Evolutionary conservation across 2,797 vertebrate species (phyloP).

Genomic region (Columba guinea): DNA sequence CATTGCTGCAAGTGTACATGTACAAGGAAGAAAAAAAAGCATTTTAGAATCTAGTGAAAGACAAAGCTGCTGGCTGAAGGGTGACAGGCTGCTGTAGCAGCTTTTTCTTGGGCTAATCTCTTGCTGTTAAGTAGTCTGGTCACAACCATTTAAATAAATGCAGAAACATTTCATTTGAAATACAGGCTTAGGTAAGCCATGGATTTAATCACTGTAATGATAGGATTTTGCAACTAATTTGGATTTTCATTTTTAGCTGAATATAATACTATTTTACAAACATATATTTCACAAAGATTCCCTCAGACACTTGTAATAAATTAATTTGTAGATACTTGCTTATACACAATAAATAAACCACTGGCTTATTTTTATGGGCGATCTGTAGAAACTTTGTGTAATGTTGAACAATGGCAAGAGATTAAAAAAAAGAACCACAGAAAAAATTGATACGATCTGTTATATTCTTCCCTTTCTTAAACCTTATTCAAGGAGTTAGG

Average conservation of each 20-base stretch:
- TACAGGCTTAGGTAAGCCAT: background rate
- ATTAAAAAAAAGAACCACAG: background rate
- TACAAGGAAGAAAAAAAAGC: background rate
- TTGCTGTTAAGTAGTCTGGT: background rate
- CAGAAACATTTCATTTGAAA: conserved; percentile 21
- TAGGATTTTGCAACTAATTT: conserved; percentile 31
- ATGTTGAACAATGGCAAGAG: background rate
- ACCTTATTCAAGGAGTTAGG: background rate
- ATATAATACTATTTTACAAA: background rate
- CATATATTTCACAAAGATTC: background rate
- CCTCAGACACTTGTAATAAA: background rate
- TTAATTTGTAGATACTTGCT: background rate
- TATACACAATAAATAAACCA: background rate
- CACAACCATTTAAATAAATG: conserved; percentile 22
- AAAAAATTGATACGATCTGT: background rate
- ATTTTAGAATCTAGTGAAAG: background rate
- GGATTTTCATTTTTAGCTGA: conserved; percentile 31
- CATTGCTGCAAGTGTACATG: background rate
- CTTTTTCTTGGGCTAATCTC: background rate
- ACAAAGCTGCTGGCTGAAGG: background rate
- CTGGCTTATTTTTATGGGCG: background rate
- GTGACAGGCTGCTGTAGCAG: background rate
- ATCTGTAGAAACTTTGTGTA: background rate
- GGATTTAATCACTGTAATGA: conserved; percentile 29
- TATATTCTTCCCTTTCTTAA: background rate